A percentile compares a stretch with the other conserved stretches of the same genome.
Evolutionary conservation across 2,113 vertebrate species (phyloP).

Genomic region (Beaufortia kweichowensis): DNA sequence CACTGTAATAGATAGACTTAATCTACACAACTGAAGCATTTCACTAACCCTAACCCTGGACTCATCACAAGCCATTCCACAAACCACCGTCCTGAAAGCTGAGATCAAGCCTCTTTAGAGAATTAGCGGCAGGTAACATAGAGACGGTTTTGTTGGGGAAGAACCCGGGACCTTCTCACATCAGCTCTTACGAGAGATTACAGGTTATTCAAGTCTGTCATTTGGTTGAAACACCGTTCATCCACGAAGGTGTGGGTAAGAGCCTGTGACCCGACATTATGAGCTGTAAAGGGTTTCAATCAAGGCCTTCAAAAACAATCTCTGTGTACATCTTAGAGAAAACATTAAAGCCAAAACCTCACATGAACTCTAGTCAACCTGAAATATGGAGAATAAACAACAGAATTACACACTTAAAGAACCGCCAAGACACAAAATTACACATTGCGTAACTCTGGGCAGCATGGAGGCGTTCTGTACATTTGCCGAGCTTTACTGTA

Average conservation of each 20-base stretch:
- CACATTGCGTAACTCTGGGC: not conserved
- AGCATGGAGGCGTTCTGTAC: not conserved
- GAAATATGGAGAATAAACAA: constrained; percentile 1
- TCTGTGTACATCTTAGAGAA: not conserved
- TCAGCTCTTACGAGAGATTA: constrained; percentile 42
- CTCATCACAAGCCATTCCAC: not conserved
- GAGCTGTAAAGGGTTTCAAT: constrained; percentile 37
- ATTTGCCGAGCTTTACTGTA: not conserved
- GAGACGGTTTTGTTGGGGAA: constrained; percentile 15
- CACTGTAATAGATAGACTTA: constrained; percentile 11
- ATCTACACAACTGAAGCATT: constrained; percentile 4
- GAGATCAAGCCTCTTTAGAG: not conserved
- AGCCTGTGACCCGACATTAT: constrained; percentile 23
- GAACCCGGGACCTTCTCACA: constrained; percentile 5
- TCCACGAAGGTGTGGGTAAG: constrained; percentile 12
- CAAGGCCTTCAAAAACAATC: constrained; percentile 34
- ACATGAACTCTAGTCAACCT: constrained; percentile 19
- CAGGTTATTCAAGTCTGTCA: constrained; percentile 45
- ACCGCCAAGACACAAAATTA: not conserved
- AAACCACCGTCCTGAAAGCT: constrained; percentile 3
- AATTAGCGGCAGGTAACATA: not conserved
- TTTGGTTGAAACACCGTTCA: constrained; percentile 31
- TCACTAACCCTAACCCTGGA: not conserved
- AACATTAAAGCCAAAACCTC: constrained; percentile 7
- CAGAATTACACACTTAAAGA: not conserved